Evolutionary conservation across 1,140 invertebrate species (phyloP).

Genomic region (Papilio machaon): DNA sequence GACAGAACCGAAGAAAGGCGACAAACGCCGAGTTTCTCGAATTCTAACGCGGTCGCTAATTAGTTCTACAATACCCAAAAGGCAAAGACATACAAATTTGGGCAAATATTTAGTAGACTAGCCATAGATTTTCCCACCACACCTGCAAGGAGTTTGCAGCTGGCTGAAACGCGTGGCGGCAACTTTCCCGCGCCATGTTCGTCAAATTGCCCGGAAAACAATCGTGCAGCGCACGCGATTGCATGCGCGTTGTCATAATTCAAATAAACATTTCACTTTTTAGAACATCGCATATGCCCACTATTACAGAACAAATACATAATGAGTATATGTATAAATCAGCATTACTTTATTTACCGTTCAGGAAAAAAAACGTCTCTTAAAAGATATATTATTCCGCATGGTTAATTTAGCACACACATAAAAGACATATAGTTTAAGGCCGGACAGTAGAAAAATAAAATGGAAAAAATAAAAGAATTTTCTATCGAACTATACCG

Average conservation of each 20-base stretch:
- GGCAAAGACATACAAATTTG: neutral
- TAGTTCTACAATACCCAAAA: constrained; percentile 23
- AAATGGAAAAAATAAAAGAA: too few relatives aligned
- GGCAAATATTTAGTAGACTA: constrained; percentile 1
- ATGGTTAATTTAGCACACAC: too few relatives aligned
- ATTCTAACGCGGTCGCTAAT: constrained; percentile 5
- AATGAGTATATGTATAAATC: neutral
- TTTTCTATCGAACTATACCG: too few relatives aligned
- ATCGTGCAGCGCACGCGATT: constrained; percentile 57
- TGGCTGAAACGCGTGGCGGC: constrained; percentile 44
- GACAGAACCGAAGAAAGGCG: neutral
- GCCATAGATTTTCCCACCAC: neutral
- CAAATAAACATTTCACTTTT: constrained; percentile 13
- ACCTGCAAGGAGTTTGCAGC: constrained; percentile 49
- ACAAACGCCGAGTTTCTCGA: neutral
- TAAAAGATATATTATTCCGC: too few relatives aligned
- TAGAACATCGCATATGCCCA: neutral
- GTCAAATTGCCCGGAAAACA: constrained; percentile 60
- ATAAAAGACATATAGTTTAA: too few relatives aligned
- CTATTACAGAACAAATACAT: neutral
- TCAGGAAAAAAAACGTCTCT: neutral
- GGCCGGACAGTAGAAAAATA: too few relatives aligned
- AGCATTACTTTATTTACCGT: neutral
- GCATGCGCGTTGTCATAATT: constrained; percentile 48
- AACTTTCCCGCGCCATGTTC: constrained; percentile 66